Evolutionary conservation across 2,797 vertebrate genomes (phyloP), one percentile per base, ranked within the genome.

Genomic region (Octomys mimax): DNA sequence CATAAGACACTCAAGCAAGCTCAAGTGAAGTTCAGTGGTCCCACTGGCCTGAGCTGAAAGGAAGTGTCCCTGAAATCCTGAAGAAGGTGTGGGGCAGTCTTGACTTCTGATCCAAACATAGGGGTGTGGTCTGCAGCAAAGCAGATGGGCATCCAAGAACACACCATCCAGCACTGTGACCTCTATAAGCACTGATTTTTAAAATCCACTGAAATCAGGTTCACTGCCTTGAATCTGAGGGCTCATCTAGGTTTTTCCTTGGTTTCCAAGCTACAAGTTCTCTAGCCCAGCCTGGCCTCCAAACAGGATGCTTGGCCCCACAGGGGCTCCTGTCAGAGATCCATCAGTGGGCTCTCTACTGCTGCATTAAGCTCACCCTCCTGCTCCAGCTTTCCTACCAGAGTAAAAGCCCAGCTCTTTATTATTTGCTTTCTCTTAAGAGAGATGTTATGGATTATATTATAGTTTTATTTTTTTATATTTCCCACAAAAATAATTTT

Each of bases 381-480:
- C 71, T 46, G 13, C 13, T 46, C 26, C 42, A 46, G 42, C 13
- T 4, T 75, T 28, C 73, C 73, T 26, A 46, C 73, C 42, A 93
- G 57, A 81, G 66, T 46, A 22, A 91, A 90, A 95, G 49, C 1
- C 5, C 18, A 36, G 21, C 26, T 71, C 31, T 26, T 57, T 86
- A 28, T 57, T 26, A 62, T 81, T 83, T 86, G 42, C 49, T 62
- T 96, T 83, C 75, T 90, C 39, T 94, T 92, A n/a, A 91, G 52
- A 71, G 39, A 80, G 18, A 54, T 66, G 6, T 81, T 86, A 28
- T 73, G 39, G 26, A 79, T 87, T 87, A 61, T 6, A 14, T 82
- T 78, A 21, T 6, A n/a, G 28, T 81, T 79, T 24, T 28, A 36
- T 14, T 42, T 87, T 42, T 96, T 94, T 42, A 22, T 70, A 28